These are phyloP conservation scores for Ophiothrix spiculata DNA, from an alignment of 35 echinoderm and acorn worm genomes.

Conservation along the genomic window DNA sequence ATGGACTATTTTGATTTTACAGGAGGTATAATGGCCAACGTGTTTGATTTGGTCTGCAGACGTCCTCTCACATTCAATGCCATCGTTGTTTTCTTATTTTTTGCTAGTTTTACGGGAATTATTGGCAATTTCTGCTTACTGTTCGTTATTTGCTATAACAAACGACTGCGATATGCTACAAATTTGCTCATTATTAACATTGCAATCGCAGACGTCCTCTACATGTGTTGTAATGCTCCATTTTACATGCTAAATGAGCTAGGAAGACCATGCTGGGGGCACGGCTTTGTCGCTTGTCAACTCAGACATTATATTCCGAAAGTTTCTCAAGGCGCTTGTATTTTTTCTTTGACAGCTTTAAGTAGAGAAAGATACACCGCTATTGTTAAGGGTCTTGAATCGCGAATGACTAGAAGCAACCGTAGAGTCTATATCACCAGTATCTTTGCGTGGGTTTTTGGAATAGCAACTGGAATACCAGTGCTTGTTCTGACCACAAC, in stretches of 20 bases:
- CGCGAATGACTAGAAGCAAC: background rate
- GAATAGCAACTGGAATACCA: background rate
- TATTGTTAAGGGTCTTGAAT: slow-evolving; percentile 21
- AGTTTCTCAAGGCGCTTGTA: slow-evolving; percentile 60
- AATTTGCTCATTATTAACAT: background rate
- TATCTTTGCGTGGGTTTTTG: background rate
- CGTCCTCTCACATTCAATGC: background rate
- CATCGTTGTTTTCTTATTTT: background rate
- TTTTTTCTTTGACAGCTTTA: slow-evolving; percentile 54
- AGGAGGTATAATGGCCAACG: no score
- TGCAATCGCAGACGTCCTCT: background rate
- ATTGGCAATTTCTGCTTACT: background rate
- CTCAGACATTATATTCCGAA: slow-evolving; percentile 50
- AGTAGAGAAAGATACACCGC: slow-evolving; percentile 65
- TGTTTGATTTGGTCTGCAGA: background rate
- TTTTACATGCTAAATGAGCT: background rate
- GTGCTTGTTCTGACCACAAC: slow-evolving; percentile 16
- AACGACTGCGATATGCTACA: background rate
- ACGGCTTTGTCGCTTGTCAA: slow-evolving; percentile 40
- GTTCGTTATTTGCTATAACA: background rate
- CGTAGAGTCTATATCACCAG: background rate
- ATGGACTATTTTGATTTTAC: no score
- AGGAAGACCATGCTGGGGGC: background rate
- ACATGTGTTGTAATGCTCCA: background rate
- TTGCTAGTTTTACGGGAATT: background rate